A percentile compares a stretch with the other conserved stretches of the same genome.
These are phyloP conservation scores for Neodiprion lecontei DNA, from an alignment of 1,140 invertebrate genomes.

Conservation along the genomic window DNA sequence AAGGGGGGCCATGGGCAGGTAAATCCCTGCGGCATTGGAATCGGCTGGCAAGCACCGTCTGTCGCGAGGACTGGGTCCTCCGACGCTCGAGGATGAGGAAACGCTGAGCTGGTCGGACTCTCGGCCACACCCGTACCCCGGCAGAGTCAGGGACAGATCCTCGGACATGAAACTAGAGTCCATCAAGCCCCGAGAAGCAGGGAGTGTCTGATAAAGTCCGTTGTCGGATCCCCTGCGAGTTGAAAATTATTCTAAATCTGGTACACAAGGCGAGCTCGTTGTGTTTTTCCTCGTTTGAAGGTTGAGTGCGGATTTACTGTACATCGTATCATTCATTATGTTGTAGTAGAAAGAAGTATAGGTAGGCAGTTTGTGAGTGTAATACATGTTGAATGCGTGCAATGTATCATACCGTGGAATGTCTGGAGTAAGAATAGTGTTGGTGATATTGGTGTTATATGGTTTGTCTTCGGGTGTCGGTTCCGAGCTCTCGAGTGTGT, in stretches of 20 bases:
- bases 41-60: conserved; percentile 56
- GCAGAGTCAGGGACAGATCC: conserved; percentile 60
- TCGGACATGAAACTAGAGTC: conserved; percentile 65
- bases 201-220: conserved; percentile 65
- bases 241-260: not conserved
- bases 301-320: too few species aligned
- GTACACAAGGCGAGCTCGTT: not conserved
- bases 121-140: conserved; percentile 48
- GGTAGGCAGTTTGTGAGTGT: not conserved
- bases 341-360: too few species aligned
- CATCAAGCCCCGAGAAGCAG: conserved; percentile 62
- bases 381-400: conserved; percentile 2
- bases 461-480: conserved; percentile 61
- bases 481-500: conserved; percentile 59
- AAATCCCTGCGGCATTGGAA: conserved; percentile 56
- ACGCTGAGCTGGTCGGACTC: conserved; percentile 65
- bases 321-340: not conserved
- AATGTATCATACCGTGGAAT: conserved; percentile 52
- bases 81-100: conserved; percentile 63
- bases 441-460: conserved; percentile 50
- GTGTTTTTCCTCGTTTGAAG: not conserved
- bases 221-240: conserved; percentile 62
- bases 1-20: conserved; percentile 64
- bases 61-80: conserved; percentile 60
- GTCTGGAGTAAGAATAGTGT: conserved; percentile 54